phyloP scores from a whole-genome alignment of 2,888 invertebrate genomes.

The Patella depressa region DNA sequence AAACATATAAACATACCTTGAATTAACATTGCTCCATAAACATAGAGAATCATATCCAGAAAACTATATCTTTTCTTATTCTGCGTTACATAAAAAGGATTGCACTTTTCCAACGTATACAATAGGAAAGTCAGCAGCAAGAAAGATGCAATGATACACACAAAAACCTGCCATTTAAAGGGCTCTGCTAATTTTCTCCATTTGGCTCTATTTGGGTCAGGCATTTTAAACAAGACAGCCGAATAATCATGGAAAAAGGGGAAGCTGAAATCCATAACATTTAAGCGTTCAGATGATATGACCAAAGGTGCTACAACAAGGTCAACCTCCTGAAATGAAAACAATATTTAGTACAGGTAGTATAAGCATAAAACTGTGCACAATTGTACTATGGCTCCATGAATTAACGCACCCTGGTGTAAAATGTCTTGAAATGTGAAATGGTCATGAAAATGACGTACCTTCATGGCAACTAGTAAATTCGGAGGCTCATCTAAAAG shows the following conservation, averaged over 20 bases:
- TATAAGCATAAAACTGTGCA: too few relatives aligned
- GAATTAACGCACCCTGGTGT: too few relatives aligned
- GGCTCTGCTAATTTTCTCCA: constrained; percentile 53
- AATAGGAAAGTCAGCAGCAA: constrained; percentile 42
- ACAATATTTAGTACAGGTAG: background rate
- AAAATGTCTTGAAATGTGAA: too few relatives aligned
- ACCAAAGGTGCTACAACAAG: constrained; percentile 85
- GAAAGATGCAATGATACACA: constrained; percentile 43
- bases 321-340: constrained; percentile 80
- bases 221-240: constrained; percentile 48
- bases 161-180: constrained; percentile 46
- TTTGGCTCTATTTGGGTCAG: constrained; percentile 42
- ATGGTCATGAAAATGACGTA: too few relatives aligned
- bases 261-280: constrained; percentile 90
- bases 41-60: background rate
- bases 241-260: constrained; percentile 75
- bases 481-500: too few relatives aligned
- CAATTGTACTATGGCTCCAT: too few relatives aligned
- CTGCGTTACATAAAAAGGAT: constrained; percentile 42
- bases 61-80: background rate
- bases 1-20: background rate
- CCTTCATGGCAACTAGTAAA: too few relatives aligned
- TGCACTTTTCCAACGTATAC: constrained; percentile 45
- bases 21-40: background rate
- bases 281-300: constrained; percentile 90